Evolutionary conservation across 2,888 invertebrate genomes (phyloP), one percentile per base, ranked within the genome.

Genomic region (Noctuana brunneofusca): DNA sequence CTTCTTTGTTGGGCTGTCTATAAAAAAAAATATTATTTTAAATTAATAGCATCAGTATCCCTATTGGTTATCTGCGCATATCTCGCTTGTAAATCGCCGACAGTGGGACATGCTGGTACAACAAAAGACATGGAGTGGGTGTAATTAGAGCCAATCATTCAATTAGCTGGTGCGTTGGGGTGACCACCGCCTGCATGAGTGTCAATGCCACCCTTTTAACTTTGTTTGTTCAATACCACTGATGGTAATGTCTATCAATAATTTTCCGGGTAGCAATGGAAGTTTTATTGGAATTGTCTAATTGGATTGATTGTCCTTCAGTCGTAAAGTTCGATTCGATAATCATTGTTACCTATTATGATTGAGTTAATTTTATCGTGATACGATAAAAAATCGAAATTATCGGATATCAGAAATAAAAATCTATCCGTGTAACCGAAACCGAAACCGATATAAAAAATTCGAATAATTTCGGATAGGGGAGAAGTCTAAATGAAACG

Each of bases 61-160:
- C n/a, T n/a, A n/a, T n/a, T n/a, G n/a, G n/a, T n/a, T n/a, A n/a
- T n/a, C n/a, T n/a, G n/a, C 27, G 27, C 27, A 11, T 35, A 0
- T 4, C 35, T 35, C 12, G 35, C n/a, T 11, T 35, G 35, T n/a
- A 35, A 35, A 12, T 46, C 43, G 56, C 56, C 4, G 20, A 1
- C 18, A 12, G 30, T 58, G 11, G 3, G 41, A 41, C 41, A 6
- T 24, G 27, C 9, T 30, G 27, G 20, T 43, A n/a, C 76, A 71
- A 76, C 72, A 70, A 79, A 83, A 80, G 75, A 77, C 68, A 79
- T 72, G 57, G 69, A 53, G 32, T 53, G 64, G 66, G 65, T 65
- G 66, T 78, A 84, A 87, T 86, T 85, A 86, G 74, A 75, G 69
- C 67, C 79, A 86, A 86, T 87, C 81, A 84, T 85, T 82, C 83